phyloP scores from a whole-genome alignment of 2,113 vertebrate genomes.

The Tursiops truncatus region DNA sequence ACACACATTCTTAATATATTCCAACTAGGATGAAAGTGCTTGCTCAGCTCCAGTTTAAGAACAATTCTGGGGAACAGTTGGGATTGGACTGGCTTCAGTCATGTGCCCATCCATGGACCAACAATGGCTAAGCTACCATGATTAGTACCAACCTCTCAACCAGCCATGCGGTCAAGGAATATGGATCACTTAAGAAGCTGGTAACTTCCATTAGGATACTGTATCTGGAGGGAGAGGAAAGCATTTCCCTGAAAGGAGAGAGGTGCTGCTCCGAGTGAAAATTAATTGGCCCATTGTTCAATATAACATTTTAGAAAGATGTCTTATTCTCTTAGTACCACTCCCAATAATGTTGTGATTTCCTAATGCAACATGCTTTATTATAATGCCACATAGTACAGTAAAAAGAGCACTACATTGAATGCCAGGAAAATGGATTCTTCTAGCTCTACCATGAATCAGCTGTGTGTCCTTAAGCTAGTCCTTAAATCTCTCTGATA shows the following conservation, averaged over 20 bases:
- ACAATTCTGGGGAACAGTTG: not conserved
- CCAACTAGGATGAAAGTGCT: not conserved
- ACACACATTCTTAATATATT: not conserved
- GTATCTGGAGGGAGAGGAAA: not conserved
- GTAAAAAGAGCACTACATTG: not conserved
- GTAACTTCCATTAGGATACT: not conserved
- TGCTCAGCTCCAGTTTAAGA: not conserved
- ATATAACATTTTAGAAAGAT: constrained; percentile 22
- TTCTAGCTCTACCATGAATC: not conserved
- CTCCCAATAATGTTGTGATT: not conserved
- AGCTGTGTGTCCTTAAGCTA: not conserved
- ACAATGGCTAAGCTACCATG: not conserved
- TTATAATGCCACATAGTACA: not conserved
- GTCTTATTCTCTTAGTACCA: not conserved
- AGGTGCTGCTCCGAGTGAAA: not conserved
- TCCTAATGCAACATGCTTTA: not conserved
- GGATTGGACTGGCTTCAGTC: not conserved
- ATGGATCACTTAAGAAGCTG: not conserved
- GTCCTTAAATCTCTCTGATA: not conserved
- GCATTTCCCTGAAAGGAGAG: not conserved
- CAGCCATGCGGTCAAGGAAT: not conserved
- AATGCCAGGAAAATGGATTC: not conserved
- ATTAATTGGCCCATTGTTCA: not conserved
- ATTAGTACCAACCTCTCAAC: not conserved
- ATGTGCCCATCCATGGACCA: not conserved